Evolutionary conservation across 2,797 vertebrate species (phyloP).

Genomic region (Morelia viridis): DNA sequence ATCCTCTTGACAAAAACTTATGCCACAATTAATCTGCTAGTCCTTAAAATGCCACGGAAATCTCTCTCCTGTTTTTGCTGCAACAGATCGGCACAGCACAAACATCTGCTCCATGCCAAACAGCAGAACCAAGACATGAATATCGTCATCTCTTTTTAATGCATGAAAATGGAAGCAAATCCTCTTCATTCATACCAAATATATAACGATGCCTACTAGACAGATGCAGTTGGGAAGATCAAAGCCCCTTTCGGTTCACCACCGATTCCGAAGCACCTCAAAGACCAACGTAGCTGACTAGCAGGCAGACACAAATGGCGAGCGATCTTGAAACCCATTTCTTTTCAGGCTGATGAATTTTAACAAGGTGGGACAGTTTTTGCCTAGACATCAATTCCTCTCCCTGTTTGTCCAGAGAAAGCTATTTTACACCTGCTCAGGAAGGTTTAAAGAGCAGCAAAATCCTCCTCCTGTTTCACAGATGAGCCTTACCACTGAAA

Average conservation of each 20-base stretch:
- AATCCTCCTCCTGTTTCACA: background rate
- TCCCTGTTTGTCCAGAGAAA: background rate
- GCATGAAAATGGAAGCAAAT: background rate
- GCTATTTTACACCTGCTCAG: background rate
- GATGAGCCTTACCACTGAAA: background rate
- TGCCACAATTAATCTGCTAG: background rate
- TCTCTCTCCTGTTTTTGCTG: background rate
- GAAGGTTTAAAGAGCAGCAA: background rate
- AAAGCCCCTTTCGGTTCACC: background rate
- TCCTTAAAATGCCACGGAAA: background rate
- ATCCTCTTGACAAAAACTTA: background rate
- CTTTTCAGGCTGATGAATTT: background rate
- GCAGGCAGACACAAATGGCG: background rate
- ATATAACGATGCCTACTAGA: background rate
- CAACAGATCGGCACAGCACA: background rate
- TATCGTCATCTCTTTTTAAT: background rate
- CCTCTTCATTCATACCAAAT: background rate
- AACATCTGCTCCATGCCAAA: conserved; percentile 1
- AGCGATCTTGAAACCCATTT: background rate
- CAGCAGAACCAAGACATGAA: background rate
- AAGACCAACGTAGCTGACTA: background rate
- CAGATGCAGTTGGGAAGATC: background rate
- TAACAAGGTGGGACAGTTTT: background rate
- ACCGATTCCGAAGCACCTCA: background rate
- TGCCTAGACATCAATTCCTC: background rate